A percentile compares a stretch with the other conserved stretches of the same genome.
phyloP scores from a whole-genome alignment of 2,797 vertebrate species.

The Zenarchopterus dispar region DNA sequence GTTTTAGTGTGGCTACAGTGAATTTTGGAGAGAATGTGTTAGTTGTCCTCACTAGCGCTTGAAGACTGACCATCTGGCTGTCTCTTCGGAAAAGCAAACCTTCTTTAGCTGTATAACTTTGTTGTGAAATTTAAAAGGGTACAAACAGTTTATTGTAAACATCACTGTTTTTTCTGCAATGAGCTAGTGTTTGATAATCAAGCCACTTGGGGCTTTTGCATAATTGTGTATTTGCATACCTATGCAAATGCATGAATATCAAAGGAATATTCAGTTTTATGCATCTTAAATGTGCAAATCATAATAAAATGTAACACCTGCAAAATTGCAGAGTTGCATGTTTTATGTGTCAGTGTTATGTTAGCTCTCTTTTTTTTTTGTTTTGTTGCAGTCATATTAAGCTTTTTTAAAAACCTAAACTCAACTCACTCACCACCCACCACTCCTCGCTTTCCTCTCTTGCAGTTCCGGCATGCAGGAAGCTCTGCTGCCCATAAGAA shows the following conservation, averaged over 20 bases:
- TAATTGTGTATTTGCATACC: slow-evolving; percentile 1
- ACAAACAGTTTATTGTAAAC: too few relatives aligned
- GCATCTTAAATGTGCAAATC: neutral
- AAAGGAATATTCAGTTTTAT: neutral
- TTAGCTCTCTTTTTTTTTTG: slow-evolving; percentile 18
- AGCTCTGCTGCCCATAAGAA: slow-evolving; percentile 52
- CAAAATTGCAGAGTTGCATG: neutral
- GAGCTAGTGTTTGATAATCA: too few relatives aligned
- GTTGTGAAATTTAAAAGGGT: too few relatives aligned
- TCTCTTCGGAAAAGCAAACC: too few relatives aligned
- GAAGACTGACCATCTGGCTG: too few relatives aligned
- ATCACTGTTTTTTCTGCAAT: too few relatives aligned
- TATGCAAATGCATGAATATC: neutral
- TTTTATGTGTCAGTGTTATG: slow-evolving; percentile 3
- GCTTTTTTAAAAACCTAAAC: slow-evolving; percentile 45
- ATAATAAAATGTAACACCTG: neutral
- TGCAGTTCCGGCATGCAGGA: slow-evolving; percentile 37
- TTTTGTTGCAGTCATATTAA: slow-evolving; percentile 42
- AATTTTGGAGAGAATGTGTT: too few relatives aligned
- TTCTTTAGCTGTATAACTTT: too few relatives aligned
- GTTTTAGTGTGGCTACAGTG: too few relatives aligned
- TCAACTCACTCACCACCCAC: slow-evolving; percentile 58
- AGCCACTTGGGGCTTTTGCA: neutral
- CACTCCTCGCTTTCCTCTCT: slow-evolving; percentile 35
- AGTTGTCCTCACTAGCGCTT: too few relatives aligned